phyloP scores from a whole-genome alignment of 2,888 invertebrate species.

The Malthinus flaveolus region DNA sequence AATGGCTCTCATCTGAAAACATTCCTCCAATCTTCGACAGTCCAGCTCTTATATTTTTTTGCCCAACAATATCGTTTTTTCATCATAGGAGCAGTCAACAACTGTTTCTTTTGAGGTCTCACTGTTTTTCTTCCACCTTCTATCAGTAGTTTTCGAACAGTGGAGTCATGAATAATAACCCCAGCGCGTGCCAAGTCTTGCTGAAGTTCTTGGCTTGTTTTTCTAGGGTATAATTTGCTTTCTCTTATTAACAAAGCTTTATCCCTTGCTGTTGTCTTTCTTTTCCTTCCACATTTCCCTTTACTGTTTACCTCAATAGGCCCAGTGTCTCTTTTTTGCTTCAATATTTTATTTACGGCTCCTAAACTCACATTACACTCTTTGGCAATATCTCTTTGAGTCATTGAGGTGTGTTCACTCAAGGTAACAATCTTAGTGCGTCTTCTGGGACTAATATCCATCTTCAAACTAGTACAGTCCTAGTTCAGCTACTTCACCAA shows the following conservation, averaged over 20 bases:
- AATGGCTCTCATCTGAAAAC: conserved; percentile 22
- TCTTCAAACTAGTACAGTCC: no score
- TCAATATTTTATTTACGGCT: conserved; percentile 13
- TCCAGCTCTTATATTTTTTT: conserved; percentile 17
- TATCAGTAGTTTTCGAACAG: conserved; percentile 11
- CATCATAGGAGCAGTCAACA: conserved; percentile 19
- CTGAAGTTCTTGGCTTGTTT: conserved; percentile 4
- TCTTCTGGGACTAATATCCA: no score
- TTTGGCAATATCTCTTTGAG: conserved; percentile 14
- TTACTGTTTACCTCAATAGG: conserved; percentile 6
- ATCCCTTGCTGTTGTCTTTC: background rate
- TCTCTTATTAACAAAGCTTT: background rate
- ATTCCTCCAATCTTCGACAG: conserved; percentile 21
- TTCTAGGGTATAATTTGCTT: conserved; percentile 1
- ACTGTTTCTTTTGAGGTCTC: conserved; percentile 17
- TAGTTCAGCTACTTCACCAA: no score
- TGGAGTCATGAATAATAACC: no score
- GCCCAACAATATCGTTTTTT: conserved; percentile 16
- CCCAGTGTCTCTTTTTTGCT: conserved; percentile 1
- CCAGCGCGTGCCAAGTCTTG: background rate
- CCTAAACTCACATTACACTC: conserved; percentile 8
- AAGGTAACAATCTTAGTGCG: background rate
- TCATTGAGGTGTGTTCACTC: conserved; percentile 12
- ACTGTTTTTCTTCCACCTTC: conserved; percentile 17
- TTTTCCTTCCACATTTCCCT: conserved; percentile 2